A percentile compares a stretch with the other conserved stretches of the same genome.
These are phyloP conservation scores for Sebastes goodei DNA, from an alignment of 2,797 vertebrate species.

Conservation along the genomic window DNA sequence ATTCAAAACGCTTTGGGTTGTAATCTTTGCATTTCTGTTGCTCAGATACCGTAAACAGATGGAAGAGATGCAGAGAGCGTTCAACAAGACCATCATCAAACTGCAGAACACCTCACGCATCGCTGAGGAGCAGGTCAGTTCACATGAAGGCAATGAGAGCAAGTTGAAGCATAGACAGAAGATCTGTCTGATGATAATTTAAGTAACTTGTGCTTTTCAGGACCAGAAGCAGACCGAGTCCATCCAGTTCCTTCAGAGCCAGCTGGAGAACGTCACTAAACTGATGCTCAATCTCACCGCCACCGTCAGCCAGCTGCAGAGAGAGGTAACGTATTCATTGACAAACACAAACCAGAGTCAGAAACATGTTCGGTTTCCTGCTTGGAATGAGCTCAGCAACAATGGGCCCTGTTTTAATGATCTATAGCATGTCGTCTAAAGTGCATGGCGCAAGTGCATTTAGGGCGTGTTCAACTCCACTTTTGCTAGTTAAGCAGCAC, in stretches of 20 bases:
- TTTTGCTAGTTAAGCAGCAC: too few relatives aligned
- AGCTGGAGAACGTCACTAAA: constrained; percentile 92
- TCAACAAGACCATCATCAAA: constrained; percentile 98
- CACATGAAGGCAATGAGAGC: too few relatives aligned
- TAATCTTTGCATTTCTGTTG: constrained; percentile 9
- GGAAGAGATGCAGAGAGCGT: constrained; percentile 99
- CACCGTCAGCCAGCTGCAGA: constrained; percentile 88
- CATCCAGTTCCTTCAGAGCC: constrained; percentile 92
- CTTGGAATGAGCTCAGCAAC: not conserved
- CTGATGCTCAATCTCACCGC: constrained; percentile 91
- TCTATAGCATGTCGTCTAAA: too few relatives aligned
- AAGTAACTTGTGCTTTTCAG: constrained; percentile 67
- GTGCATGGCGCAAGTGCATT: too few relatives aligned
- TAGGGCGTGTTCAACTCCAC: too few relatives aligned
- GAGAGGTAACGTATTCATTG: constrained; percentile 82
- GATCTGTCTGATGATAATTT: not conserved
- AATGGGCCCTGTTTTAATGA: not conserved
- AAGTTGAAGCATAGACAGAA: not conserved
- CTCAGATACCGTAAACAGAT: constrained; percentile 97
- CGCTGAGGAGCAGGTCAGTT: constrained; percentile 93
- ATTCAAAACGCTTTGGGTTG: not conserved
- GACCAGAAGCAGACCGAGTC: constrained; percentile 96
- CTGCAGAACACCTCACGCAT: constrained; percentile 98
- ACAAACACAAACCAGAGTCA: not conserved
- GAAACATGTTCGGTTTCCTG: not conserved